A percentile compares a stretch with the other conserved stretches of the same genome.
Evolutionary conservation across 2,113 vertebrate species (phyloP).

Genomic region (Scatophagus argus): DNA sequence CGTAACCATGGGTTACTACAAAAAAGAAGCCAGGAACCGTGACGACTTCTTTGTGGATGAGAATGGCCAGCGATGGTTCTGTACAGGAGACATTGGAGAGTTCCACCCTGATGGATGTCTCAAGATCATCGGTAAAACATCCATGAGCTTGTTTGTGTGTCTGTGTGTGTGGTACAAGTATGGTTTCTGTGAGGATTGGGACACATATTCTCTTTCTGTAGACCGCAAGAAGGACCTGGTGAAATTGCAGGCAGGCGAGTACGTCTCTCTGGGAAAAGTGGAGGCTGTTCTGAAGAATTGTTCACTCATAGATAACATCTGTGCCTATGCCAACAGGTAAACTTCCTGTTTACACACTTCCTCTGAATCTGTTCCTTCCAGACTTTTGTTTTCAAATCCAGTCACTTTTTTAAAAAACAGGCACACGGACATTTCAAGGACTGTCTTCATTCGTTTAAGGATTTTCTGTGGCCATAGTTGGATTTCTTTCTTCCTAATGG

Average conservation of each 20-base stretch:
- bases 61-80: slow-evolving; percentile 95
- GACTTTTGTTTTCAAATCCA: not conserved
- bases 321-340: slow-evolving; percentile 97
- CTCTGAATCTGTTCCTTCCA: not conserved
- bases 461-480: not conserved
- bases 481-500: not conserved
- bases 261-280: slow-evolving; percentile 97
- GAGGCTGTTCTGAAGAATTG: slow-evolving; percentile 97
- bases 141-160: not conserved
- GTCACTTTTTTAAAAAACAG: not conserved
- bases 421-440: not conserved
- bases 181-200: not conserved
- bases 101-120: slow-evolving; percentile 94
- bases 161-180: not conserved
- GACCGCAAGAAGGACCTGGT: slow-evolving; percentile 99
- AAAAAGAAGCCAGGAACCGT: slow-evolving; percentile 88
- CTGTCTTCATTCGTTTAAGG: not conserved
- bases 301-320: slow-evolving; percentile 95
- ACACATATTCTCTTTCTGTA: slow-evolving; percentile 56
- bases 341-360: not conserved
- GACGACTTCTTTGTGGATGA: slow-evolving; percentile 92
- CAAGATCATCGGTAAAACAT: slow-evolving; percentile 94
- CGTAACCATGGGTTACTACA: slow-evolving; percentile 96
- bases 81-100: slow-evolving; percentile 96
- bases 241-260: slow-evolving; percentile 96